Percentiles rank a stretch among this genome's conserved stretches.
These are phyloP conservation scores for Drosophila burlai DNA, from an alignment of 1,140 invertebrate genomes.

Conservation along the genomic window DNA sequence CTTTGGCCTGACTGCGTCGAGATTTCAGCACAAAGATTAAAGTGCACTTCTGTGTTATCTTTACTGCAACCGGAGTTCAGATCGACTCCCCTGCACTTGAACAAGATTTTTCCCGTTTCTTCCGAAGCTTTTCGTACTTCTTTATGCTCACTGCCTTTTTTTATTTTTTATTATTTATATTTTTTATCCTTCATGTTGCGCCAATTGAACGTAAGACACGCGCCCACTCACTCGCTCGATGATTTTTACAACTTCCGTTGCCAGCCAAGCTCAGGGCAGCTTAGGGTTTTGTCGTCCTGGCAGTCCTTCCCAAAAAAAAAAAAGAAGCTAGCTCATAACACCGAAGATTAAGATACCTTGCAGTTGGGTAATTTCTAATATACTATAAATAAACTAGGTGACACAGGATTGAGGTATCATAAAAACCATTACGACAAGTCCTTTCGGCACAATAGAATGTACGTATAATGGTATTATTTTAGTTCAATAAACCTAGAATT, in stretches of 20 bases:
- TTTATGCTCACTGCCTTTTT: constrained; percentile 3
- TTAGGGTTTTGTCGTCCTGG: constrained; percentile 56
- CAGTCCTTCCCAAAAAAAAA: constrained; percentile 9
- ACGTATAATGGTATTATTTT: too few relatives aligned
- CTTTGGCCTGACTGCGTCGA: constrained; percentile 61
- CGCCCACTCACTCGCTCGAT: constrained; percentile 55
- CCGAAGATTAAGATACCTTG: background rate
- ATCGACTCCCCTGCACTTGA: constrained; percentile 68
- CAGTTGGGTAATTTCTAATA: too few relatives aligned
- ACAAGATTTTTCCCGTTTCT: constrained; percentile 40
- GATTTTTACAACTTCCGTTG: constrained; percentile 81
- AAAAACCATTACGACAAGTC: background rate
- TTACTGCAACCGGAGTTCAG: constrained; percentile 57
- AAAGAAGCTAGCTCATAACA: background rate
- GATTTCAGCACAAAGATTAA: constrained; percentile 79
- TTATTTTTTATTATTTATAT: constrained; percentile 24
- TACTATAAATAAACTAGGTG: background rate
- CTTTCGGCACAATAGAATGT: too few relatives aligned
- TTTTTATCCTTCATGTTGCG: constrained; percentile 50
- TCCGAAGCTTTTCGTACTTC: constrained; percentile 16
- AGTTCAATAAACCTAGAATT: background rate
- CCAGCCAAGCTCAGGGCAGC: constrained; percentile 56
- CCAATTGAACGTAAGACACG: constrained; percentile 76
- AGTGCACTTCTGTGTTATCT: constrained; percentile 82
- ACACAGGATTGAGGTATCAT: background rate